Percentiles rank a stretch among this genome's conserved stretches.
Evolutionary conservation across 2,113 vertebrate genomes (phyloP).

Genomic region (Salvelinus namaycush): DNA sequence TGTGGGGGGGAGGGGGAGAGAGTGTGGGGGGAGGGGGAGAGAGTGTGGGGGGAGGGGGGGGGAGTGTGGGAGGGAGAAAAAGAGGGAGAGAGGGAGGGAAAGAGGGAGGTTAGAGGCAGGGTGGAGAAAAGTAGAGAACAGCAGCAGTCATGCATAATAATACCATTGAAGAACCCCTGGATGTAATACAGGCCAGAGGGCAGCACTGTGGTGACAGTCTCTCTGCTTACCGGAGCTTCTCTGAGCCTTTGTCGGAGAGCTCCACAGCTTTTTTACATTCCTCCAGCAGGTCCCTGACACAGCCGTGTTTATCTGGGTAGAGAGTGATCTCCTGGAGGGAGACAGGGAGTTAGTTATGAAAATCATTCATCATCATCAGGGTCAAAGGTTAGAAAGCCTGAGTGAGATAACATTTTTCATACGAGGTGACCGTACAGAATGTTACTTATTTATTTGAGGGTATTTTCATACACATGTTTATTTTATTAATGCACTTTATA

Average conservation of each 20-base stretch:
- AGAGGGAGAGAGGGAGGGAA: not conserved
- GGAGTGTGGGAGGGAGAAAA: fast-evolving
- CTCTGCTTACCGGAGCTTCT: conserved; percentile 87
- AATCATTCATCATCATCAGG: not conserved
- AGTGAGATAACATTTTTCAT: no score
- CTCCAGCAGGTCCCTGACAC: conserved; percentile 96
- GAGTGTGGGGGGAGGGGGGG: no score
- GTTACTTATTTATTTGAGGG: no score
- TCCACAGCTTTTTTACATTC: conserved; percentile 99
- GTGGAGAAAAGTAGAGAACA: not conserved
- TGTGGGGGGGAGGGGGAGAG: conserved; percentile 21
- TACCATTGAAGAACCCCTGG: no score
- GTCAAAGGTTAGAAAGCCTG: not conserved
- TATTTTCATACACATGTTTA: no score
- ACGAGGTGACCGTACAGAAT: no score
- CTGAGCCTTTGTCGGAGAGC: conserved; percentile 95
- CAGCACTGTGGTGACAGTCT: not conserved
- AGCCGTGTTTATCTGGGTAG: conserved; percentile 99
- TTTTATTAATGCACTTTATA: no score
- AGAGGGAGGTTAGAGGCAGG: not conserved
- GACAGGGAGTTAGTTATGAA: not conserved
- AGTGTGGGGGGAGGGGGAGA: no score
- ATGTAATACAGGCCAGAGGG: no score
- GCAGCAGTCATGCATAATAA: not conserved
- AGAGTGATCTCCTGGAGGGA: conserved; percentile 94